Base-by-base conservation (phyloP, 2,888 invertebrate species). In the Microdon myrmicae region DNA sequence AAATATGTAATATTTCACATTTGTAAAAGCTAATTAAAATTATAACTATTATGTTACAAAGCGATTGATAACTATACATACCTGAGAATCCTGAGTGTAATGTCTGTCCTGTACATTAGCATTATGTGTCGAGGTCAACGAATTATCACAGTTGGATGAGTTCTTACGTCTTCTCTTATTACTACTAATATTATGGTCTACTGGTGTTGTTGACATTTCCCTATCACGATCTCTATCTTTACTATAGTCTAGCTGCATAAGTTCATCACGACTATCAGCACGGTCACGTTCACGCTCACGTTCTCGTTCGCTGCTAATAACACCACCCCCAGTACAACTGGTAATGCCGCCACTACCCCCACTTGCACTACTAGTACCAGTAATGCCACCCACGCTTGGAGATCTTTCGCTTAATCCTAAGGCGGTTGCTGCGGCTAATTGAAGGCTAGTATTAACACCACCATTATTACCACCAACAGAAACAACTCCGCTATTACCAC, bases 31-130 rank as follows among this genome's bases (percentile, higher is more conserved):
- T n/a, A n/a, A n/a, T n/a, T n/a, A n/a, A n/a, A n/a, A n/a, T n/a
- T n/a, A n/a, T n/a, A n/a, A n/a, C n/a, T n/a, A n/a, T n/a, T n/a
- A n/a, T n/a, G n/a, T n/a, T n/a, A n/a, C n/a, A n/a, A n/a, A n/a
- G n/a, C n/a, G n/a, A n/a, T n/a, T n/a, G n/a, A n/a, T n/a, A n/a
- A n/a, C n/a, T n/a, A 2, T 1, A 68, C 71, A 75, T 76, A 87
- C 87, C 85, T 87, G 87, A 81, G 87, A 84, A 81, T 87, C 87
- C 77, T 80, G 80, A 69, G 83, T 82, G 78, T 84, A 83, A 82
- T 84, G 86, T 79, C 86, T 83, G 78, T 87, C 86, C 79, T 83
- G 79, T 75, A 78, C 75, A 76, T 77, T 78, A 72, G 77, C 75
- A 74, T 77, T 83, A 75, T 83, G 83, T 75, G 85, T 84, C 74